A percentile compares a stretch with the other conserved stretches of the same genome.
Conservation (phyloP, 2,797 vertebrate species). For the Chaetodon trifasciatus region DNA sequence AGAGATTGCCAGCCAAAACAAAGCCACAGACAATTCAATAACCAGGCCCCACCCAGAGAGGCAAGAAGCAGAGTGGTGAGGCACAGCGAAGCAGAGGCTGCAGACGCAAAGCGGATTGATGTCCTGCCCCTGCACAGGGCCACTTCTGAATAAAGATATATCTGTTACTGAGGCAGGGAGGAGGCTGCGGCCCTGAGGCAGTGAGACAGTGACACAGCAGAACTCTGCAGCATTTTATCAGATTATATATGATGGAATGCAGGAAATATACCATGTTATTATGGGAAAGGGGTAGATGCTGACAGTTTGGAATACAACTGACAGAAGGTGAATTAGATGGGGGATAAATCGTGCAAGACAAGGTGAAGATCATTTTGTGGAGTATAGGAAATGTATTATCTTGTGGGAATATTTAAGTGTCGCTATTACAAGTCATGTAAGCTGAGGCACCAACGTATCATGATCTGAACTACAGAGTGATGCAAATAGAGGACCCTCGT, state of each 20-base stretch:
- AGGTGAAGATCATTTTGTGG: not conserved
- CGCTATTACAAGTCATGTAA: not conserved
- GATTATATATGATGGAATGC: constrained; percentile 30
- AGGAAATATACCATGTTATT: constrained; percentile 25
- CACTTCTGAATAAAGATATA: constrained; percentile 76
- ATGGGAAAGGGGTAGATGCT: constrained; percentile 13
- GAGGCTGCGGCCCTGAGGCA: constrained; percentile 54
- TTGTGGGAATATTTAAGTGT: not conserved
- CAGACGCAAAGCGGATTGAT: constrained; percentile 76
- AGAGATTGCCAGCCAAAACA: constrained; percentile 68
- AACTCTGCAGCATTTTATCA: constrained; percentile 51
- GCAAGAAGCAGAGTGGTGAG: constrained; percentile 58
- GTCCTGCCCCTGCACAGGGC: constrained; percentile 61
- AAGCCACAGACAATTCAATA: constrained; percentile 75
- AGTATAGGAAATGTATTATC: not conserved
- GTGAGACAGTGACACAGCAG: constrained; percentile 65
- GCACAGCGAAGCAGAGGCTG: constrained; percentile 61
- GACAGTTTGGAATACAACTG: constrained; percentile 1
- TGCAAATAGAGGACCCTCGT: not conserved
- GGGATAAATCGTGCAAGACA: not conserved
- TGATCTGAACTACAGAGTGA: not conserved
- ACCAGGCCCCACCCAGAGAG: constrained; percentile 65
- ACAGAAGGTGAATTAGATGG: not conserved
- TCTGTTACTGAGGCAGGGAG: constrained; percentile 64
- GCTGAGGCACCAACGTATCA: not conserved